These are phyloP conservation scores for Ischnus inquisitorius DNA, from an alignment of 2,888 invertebrate species.

Conservation along the genomic window DNA sequence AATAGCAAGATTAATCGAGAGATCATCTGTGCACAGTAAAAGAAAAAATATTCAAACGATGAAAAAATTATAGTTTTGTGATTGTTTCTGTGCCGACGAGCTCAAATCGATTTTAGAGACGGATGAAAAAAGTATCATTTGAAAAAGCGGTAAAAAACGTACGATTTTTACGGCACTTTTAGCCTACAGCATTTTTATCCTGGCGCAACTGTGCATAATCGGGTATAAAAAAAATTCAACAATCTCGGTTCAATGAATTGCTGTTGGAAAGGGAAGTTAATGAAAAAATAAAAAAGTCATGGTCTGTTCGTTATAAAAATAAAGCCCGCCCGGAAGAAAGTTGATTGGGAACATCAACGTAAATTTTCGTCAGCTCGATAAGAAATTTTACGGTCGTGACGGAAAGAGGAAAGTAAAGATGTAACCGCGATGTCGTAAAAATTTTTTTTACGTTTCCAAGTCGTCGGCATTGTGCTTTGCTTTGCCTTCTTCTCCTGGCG, in stretches of 20 bases:
- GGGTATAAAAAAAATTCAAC: neutral
- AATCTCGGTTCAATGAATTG: neutral
- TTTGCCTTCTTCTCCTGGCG: neutral
- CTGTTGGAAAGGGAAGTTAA: neutral
- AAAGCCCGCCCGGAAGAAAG: neutral
- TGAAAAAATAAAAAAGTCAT: neutral
- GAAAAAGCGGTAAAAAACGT: too few species aligned
- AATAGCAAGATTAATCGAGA: too few species aligned
- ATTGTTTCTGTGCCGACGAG: too few species aligned
- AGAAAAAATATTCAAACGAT: too few species aligned
- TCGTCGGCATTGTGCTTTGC: constrained; percentile 19
- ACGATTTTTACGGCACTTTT: too few species aligned
- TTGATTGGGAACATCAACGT: neutral
- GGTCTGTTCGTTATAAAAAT: neutral
- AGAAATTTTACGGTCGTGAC: neutral
- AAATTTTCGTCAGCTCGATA: constrained; percentile 3
- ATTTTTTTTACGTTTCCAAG: neutral
- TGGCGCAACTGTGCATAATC: too few species aligned
- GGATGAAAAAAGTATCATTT: too few species aligned
- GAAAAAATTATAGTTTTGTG: too few species aligned
- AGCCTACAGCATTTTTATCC: too few species aligned
- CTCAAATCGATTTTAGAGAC: too few species aligned
- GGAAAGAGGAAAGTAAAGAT: neutral
- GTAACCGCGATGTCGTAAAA: neutral
- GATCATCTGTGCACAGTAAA: too few species aligned